phyloP scores from a whole-genome alignment of 2,113 vertebrate genomes.

The Nerophis lumbriciformis region DNA sequence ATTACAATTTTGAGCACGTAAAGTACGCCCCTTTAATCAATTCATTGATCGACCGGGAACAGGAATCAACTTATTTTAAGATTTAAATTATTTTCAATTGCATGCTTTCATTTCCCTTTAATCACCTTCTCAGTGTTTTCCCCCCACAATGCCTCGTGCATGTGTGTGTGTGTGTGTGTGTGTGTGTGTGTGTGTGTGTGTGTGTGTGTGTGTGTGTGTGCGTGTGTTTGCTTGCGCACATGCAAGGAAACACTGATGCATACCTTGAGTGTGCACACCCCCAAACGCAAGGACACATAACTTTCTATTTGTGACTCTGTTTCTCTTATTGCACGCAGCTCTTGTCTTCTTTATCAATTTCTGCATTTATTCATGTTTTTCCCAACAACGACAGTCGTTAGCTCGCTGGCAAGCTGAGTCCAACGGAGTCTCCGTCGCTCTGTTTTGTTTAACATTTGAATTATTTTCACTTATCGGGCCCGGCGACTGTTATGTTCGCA shows the following conservation, averaged over 20 bases:
- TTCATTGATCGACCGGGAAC: too few species aligned
- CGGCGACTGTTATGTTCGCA: slow-evolving; percentile 1
- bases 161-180: neutral
- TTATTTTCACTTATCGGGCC: too few species aligned
- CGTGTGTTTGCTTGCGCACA: too few species aligned
- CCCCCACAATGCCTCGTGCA: slow-evolving; percentile 41
- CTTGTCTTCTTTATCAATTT: slow-evolving; percentile 18
- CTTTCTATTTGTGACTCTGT: slow-evolving; percentile 43
- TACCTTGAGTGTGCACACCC: neutral
- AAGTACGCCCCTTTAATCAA: too few species aligned
- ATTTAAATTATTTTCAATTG: too few species aligned
- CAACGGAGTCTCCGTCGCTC: too few species aligned
- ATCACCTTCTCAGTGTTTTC: slow-evolving; percentile 12
- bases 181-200: slow-evolving; percentile 1
- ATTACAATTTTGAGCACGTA: too few species aligned
- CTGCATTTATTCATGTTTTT: too few species aligned
- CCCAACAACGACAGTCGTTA: too few species aligned
- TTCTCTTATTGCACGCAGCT: slow-evolving; percentile 42
- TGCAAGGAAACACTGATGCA: slow-evolving; percentile 1
- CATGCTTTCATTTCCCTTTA: too few species aligned
- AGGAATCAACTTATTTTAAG: too few species aligned
- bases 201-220: slow-evolving; percentile 7
- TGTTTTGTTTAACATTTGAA: too few species aligned
- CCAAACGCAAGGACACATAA: slow-evolving; percentile 37
- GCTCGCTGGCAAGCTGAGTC: slow-evolving; percentile 9